phyloP scores from a whole-genome alignment of 2,113 vertebrate genomes.

The Hyperoodon ampullatus region DNA sequence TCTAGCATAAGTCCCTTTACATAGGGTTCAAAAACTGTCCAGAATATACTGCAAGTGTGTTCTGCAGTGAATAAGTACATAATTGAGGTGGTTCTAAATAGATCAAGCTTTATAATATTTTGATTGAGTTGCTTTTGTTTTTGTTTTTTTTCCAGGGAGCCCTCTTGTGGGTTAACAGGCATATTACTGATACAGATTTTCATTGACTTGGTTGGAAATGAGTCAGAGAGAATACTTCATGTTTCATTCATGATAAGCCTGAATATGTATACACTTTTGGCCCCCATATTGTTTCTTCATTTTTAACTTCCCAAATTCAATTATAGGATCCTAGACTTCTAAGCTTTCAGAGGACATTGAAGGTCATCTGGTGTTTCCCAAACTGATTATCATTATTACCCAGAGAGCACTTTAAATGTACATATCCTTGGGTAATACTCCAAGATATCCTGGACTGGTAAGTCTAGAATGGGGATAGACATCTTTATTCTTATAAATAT shows the following conservation, averaged over 20 bases:
- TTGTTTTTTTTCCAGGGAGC: conserved; percentile 54
- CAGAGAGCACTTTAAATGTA: not conserved
- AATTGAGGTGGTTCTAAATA: not conserved
- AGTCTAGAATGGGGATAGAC: not conserved
- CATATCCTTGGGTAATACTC: not conserved
- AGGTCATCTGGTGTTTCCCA: not conserved
- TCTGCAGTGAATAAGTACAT: not conserved
- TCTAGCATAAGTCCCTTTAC: not conserved
- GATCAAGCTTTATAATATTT: not conserved
- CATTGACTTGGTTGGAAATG: not conserved
- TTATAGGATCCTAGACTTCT: not conserved
- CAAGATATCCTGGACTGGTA: not conserved
- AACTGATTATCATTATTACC: not conserved
- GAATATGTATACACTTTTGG: not conserved
- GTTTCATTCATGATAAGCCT: not conserved
- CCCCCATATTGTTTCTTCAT: not conserved
- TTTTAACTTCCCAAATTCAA: conserved; percentile 14
- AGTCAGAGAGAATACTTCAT: not conserved
- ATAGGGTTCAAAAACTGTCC: not conserved
- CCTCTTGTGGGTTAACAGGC: conserved; percentile 72
- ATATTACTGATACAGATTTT: conserved; percentile 60
- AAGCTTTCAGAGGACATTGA: not conserved
- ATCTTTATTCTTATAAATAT: not conserved
- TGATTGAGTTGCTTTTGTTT: not conserved
- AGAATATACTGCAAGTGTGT: not conserved